phyloP scores from a whole-genome alignment of 23 tunicate genomes.

The Trididemnum clinides region DNA sequence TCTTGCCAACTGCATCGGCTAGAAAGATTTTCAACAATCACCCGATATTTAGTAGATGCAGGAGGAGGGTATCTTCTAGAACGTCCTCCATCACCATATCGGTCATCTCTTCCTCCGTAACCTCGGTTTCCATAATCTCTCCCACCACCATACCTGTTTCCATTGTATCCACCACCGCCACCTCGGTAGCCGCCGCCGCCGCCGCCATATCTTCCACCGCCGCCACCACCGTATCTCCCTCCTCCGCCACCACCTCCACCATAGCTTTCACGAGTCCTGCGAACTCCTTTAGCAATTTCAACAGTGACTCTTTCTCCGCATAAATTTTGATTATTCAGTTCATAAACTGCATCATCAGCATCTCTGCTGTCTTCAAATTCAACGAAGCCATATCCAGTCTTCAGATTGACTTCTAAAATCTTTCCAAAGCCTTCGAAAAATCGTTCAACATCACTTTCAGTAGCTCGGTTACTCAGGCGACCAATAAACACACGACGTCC shows the following conservation, averaged over 20 bases:
- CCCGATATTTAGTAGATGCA: slow-evolving; percentile 10
- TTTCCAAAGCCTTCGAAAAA: slow-evolving; percentile 66
- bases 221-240: slow-evolving; percentile 40
- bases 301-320: slow-evolving; percentile 63
- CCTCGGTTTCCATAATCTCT: background rate
- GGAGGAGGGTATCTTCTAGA: slow-evolving; percentile 29
- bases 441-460: slow-evolving; percentile 55
- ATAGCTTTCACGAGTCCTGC: slow-evolving; percentile 37
- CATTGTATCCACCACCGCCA: slow-evolving; percentile 41
- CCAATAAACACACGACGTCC: slow-evolving; percentile 62
- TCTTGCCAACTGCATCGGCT: slow-evolving; percentile 50
- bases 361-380: slow-evolving; percentile 64
- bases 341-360: slow-evolving; percentile 71
- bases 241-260: slow-evolving; percentile 33
- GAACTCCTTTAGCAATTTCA: slow-evolving; percentile 63
- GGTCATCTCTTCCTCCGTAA: slow-evolving; percentile 1
- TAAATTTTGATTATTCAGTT: slow-evolving; percentile 45
- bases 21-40: slow-evolving; percentile 37
- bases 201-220: slow-evolving; percentile 17
- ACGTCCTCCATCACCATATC: background rate
- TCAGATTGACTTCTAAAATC: slow-evolving; percentile 52
- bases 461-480: slow-evolving; percentile 41
- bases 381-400: slow-evolving; percentile 69
- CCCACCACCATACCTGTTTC: slow-evolving; percentile 29
- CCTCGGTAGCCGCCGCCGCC: slow-evolving; percentile 30